Evolutionary conservation across 2,797 vertebrate species (phyloP), one percentile per base, ranked within the genome.

Genomic region (Mormyrops attenuatus): DNA sequence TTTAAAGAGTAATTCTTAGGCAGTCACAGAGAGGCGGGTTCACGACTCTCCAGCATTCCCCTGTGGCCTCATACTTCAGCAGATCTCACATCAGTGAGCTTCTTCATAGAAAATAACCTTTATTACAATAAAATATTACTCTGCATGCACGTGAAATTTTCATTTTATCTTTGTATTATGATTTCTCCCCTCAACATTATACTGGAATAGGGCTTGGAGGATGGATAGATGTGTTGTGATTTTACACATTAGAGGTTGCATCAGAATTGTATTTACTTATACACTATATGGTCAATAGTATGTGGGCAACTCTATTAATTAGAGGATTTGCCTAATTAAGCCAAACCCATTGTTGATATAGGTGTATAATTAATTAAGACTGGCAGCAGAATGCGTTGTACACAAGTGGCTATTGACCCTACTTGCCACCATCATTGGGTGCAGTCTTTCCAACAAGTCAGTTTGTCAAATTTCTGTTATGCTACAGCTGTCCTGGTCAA

Each of bases 71-170:
- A 38, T 38, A 17, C 30, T 80, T n/a, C 7, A 44, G 34, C 38
- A 44, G 73, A 44, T 47, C 38, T 44, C 41, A 41, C 5, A 13
- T 80, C 73, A 44, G 15, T 20, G 15, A 80, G 73, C 6, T n/a
- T 34, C 38, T 80, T 80, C 38, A 44, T n/a, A 9, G 73, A 44
- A 80, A 44, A n/a, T n/a, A 47, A 80, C 41, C 17, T n/a, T 8
- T 80, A 80, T 80, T 80, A 44, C 41, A 80, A 80, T 80, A 73
- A 73, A 73, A 47, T 44, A 80, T 80, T 80, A 80, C 41, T 80
- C 7, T 80, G 20, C 73, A n/a, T 73, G 66, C 38, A 6, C 44
- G 41, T 80, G 73, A 9, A 80, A 3, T 8, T 80, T 41, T 80
- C 0, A 44, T 80, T 38, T 20, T 80, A 80, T 80, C 15, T 80